These are phyloP conservation scores for Heterocephalus glaber DNA, from an alignment of 2,113 vertebrate genomes.

Conservation along the genomic window DNA sequence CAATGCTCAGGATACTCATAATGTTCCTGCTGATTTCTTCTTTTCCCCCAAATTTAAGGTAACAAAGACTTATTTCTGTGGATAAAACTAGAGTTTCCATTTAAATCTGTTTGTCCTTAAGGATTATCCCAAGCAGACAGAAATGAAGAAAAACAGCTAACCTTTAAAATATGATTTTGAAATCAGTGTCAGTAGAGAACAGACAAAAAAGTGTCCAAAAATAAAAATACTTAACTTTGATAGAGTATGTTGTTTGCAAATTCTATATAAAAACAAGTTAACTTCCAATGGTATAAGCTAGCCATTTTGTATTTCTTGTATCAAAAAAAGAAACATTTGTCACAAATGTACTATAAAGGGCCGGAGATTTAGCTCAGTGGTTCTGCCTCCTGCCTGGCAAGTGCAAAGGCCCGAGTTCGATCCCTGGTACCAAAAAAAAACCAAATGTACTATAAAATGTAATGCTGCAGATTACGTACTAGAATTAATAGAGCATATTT, in stretches of 20 bases:
- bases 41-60: background rate
- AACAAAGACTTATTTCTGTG: background rate
- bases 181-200: constrained; percentile 26
- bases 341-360: background rate
- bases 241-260: background rate
- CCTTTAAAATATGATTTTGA: constrained; percentile 51
- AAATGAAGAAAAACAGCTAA: constrained; percentile 56
- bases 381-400: no score
- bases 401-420: no score
- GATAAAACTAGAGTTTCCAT: constrained; percentile 10
- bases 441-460: background rate
- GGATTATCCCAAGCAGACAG: constrained; percentile 12
- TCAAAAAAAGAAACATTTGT: background rate
- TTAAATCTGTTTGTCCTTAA: constrained; percentile 44
- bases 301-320: background rate
- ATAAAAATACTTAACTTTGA: constrained; percentile 45
- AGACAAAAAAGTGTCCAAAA: background rate
- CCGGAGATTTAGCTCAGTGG: no score
- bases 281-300: background rate
- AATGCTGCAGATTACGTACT: background rate
- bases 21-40: constrained; percentile 28
- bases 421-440: no score
- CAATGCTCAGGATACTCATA: background rate
- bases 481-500: background rate
- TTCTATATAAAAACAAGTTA: constrained; percentile 15